phyloP scores from a whole-genome alignment of 2,888 invertebrate genomes.

The Caenorhabditis virilis region DNA sequence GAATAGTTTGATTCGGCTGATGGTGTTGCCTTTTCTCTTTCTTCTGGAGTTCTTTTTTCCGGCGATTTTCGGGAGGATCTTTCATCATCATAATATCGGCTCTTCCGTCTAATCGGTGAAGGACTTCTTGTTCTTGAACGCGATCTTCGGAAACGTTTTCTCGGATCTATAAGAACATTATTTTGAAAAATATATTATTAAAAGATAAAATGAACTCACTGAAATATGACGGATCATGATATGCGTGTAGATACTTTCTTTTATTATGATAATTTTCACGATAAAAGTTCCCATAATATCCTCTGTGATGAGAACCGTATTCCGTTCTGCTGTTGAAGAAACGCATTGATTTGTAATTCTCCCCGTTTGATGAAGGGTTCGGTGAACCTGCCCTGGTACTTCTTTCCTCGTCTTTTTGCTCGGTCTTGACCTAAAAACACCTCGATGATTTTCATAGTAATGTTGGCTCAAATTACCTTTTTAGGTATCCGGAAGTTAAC shows the following conservation, averaged over 20 bases:
- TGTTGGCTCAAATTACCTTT: conserved; percentile 8
- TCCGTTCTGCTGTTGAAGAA: conserved; percentile 31
- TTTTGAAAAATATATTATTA: too few relatives aligned
- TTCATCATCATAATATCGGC: conserved; percentile 14
- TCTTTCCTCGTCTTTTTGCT: conserved; percentile 5
- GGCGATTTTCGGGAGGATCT: conserved; percentile 5
- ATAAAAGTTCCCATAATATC: conserved; percentile 9
- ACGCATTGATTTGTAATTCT: too few relatives aligned
- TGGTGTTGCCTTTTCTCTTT: not conserved
- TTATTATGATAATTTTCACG: not conserved
- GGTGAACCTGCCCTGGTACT: not conserved
- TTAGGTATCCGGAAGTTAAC: conserved; percentile 35
- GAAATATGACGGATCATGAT: not conserved
- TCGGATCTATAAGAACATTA: not conserved
- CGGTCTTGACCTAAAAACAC: too few relatives aligned
- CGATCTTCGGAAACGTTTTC: conserved; percentile 12
- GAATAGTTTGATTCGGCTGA: not conserved
- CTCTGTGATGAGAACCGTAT: not conserved
- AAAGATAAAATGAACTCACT: conserved; percentile 1
- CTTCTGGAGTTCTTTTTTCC: not conserved
- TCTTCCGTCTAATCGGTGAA: conserved; percentile 9
- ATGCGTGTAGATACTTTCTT: not conserved
- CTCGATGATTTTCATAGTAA: too few relatives aligned
- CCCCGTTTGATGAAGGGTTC: too few relatives aligned
- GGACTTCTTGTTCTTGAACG: conserved; percentile 23